Evolutionary conservation across 2,113 vertebrate species (phyloP), one percentile per base, ranked within the genome.

Genomic region (Cercopithecus mona): DNA sequence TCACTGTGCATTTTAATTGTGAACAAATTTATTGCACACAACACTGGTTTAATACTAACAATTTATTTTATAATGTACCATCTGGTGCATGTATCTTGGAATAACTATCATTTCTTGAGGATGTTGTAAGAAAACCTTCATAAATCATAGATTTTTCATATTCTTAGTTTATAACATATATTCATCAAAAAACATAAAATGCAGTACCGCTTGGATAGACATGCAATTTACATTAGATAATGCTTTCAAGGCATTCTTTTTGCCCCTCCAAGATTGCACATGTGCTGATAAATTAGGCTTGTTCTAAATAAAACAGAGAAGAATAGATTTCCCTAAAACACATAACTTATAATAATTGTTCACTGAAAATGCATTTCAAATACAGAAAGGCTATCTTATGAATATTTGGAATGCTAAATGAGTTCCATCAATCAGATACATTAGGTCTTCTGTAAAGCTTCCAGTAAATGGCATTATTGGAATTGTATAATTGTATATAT

Each of bases 271-370:
- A 40, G 23, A 52, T 57, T 95, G 20, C 22, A 52, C 61, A 84
- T 88, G 16, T 83, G 35, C 25, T 81, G 66, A 92, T 86, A 95
- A 92, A 96, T 85, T 84, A 94, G 91, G 27, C 11, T 94, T 76
- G 32, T 96, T 90, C 35, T 83, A 59, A 80, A 64, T 87, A 61
- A 96, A 64, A 84, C 22, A 82, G 88, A 78, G 86, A 89, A 75
- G 40, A 95, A 97, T 78, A 84, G n/a, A 88, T 88, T 88, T 43
- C 45, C 82, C 95, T 98, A 94, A 97, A 98, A 96, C 52, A 97
- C 98, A 95, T 94, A 96, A 59, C 72, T 95, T 7, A 78, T 22
- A 96, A 97, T 92, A 97, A 73, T 80, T 97, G 88, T 92, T 82
- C 68, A 97, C 92, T 88, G 85, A 91, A 93, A 97, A 94, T 81